These are phyloP conservation scores for Anadara kagoshimensis DNA, from an alignment of 1,140 invertebrate genomes.

Conservation along the genomic window DNA sequence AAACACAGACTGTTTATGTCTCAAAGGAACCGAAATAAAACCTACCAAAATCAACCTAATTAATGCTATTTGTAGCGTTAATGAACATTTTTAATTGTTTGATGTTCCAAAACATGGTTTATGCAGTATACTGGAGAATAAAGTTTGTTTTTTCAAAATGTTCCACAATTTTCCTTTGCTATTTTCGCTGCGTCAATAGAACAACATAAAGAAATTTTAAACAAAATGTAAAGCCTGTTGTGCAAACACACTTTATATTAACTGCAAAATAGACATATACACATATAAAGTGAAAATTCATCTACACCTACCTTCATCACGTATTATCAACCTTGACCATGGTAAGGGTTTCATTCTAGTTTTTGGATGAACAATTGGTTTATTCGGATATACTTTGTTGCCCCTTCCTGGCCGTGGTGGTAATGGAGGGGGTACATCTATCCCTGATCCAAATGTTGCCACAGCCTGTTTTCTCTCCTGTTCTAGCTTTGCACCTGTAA, in stretches of 20 bases:
- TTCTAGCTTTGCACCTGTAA: neutral
- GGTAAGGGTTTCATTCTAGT: constrained; percentile 55
- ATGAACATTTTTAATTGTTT: too few relatives aligned
- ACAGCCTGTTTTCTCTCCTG: constrained; percentile 35
- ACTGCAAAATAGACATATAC: neutral
- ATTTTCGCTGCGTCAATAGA: too few relatives aligned
- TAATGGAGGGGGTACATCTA: constrained; percentile 55
- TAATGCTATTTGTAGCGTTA: too few relatives aligned
- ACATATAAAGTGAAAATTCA: neutral
- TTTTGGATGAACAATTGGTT: constrained; percentile 60
- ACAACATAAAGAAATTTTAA: too few relatives aligned
- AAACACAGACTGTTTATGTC: too few relatives aligned
- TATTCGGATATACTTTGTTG: constrained; percentile 61
- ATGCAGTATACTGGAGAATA: too few relatives aligned
- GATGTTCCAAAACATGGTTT: too few relatives aligned
- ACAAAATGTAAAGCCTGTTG: neutral
- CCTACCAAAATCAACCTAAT: too few relatives aligned
- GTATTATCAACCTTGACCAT: constrained; percentile 63
- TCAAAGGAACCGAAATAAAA: too few relatives aligned
- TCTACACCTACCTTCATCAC: constrained; percentile 45
- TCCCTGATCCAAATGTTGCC: constrained; percentile 1
- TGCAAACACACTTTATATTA: neutral
- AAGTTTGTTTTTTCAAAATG: too few relatives aligned
- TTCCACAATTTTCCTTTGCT: too few relatives aligned
- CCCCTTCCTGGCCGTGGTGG: constrained; percentile 60